These are phyloP conservation scores for Zoanthus gigantus DNA, from an alignment of 92 coral and sea anemone genomes.

Conservation along the genomic window DNA sequence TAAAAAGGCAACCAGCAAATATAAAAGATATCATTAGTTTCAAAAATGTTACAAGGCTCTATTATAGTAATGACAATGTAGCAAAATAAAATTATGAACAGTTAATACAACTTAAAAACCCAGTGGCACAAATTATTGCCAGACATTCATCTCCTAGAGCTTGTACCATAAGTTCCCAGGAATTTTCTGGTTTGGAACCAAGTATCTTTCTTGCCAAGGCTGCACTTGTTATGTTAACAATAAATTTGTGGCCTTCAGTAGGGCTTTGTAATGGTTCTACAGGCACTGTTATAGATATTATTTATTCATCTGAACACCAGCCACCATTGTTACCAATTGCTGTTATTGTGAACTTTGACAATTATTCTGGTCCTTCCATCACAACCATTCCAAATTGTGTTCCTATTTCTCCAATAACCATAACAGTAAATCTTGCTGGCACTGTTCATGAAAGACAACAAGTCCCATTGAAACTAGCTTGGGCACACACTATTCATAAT, in stretches of 20 bases:
- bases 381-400: slow-evolving; percentile 37
- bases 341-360: slow-evolving; percentile 56
- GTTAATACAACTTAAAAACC: not conserved
- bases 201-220: not conserved
- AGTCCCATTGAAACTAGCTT: not conserved
- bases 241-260: not conserved
- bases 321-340: slow-evolving; percentile 58
- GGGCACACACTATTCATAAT: not conserved
- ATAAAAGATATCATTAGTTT: slow-evolving; percentile 32
- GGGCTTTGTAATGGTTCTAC: slow-evolving; percentile 52
- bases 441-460: not conserved
- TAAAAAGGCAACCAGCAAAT: not conserved
- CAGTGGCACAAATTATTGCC: not conserved
- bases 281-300: slow-evolving; percentile 55
- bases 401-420: slow-evolving; percentile 52
- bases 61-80: slow-evolving; percentile 40
- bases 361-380: slow-evolving; percentile 55
- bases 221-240: not conserved
- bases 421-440: not conserved
- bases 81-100: slow-evolving; percentile 35
- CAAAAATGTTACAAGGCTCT: slow-evolving; percentile 13
- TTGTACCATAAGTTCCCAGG: not conserved
- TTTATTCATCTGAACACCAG: slow-evolving; percentile 39
- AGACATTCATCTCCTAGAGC: not conserved
- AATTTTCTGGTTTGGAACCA: not conserved